Percentiles rank a stretch among this genome's conserved stretches.
phyloP scores from a whole-genome alignment of 1,140 invertebrate species.

The Harpegnathos saltator region DNA sequence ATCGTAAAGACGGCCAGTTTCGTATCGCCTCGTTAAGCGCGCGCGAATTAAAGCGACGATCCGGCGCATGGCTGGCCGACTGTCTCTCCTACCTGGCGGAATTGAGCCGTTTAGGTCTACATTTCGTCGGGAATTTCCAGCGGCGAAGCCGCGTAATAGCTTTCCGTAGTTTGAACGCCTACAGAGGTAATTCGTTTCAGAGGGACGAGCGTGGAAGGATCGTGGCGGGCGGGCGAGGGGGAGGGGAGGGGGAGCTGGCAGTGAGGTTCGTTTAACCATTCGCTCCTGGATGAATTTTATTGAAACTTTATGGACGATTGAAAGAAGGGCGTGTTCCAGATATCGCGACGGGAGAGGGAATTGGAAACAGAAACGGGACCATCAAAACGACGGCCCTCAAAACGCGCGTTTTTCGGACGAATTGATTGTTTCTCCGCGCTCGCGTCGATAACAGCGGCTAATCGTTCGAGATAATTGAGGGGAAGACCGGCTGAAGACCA shows the following conservation, averaged over 20 bases:
- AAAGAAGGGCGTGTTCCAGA: constrained; percentile 50
- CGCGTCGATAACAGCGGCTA: neutral
- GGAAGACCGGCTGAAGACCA: neutral
- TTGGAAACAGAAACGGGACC: constrained; percentile 54
- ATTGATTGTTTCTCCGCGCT: constrained; percentile 33
- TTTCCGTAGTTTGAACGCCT: constrained; percentile 61
- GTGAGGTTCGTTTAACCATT: constrained; percentile 32
- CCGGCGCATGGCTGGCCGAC: constrained; percentile 3
- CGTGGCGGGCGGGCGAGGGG: neutral
- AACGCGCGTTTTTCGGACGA: constrained; percentile 27
- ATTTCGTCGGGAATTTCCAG: constrained; percentile 61
- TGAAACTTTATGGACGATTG: constrained; percentile 54
- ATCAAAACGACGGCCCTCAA: constrained; percentile 20
- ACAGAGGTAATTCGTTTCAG: constrained; percentile 60
- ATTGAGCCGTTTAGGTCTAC: constrained; percentile 55
- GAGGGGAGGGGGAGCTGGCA: neutral
- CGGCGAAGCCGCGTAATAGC: constrained; percentile 63
- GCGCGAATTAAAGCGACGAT: constrained; percentile 35
- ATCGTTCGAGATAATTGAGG: constrained; percentile 29
- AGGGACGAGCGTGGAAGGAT: constrained; percentile 5
- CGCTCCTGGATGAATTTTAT: constrained; percentile 50
- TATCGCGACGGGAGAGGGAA: constrained; percentile 44
- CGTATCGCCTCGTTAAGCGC: constrained; percentile 23
- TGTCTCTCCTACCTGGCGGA: constrained; percentile 39
- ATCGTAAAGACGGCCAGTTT: neutral